Conservation (phyloP, 2,113 vertebrate genomes). For the Corythoichthys haematopterus region DNA sequence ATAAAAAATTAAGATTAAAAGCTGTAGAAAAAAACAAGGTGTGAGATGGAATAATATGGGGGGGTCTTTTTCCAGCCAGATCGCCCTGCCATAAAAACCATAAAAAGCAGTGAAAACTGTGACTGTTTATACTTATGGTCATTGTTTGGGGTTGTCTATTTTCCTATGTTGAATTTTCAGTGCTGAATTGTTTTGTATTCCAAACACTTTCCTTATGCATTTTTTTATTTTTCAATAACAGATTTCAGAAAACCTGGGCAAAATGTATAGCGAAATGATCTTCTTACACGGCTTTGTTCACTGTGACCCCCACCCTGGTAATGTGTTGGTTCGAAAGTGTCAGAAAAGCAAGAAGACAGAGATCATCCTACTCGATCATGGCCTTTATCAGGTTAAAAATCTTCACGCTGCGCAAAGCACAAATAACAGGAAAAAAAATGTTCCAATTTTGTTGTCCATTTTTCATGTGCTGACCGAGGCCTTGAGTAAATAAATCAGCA, state of each 20-base stretch:
- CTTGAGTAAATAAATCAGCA: conserved; percentile 33
- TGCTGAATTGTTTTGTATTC: background rate
- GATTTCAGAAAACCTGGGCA: conserved; percentile 88
- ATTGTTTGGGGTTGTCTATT: background rate
- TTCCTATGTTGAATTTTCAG: background rate
- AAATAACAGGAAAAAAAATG: conserved; percentile 33
- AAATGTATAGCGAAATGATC: conserved; percentile 97
- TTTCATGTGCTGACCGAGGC: conserved; percentile 52
- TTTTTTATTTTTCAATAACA: conserved; percentile 42
- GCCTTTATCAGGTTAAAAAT: conserved; percentile 88
- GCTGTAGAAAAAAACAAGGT: too few species aligned
- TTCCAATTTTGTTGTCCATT: conserved; percentile 58
- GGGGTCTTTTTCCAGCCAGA: too few species aligned
- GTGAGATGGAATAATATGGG: too few species aligned
- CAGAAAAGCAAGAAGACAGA: conserved; percentile 74
- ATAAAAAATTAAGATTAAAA: too few species aligned
- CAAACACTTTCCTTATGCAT: background rate
- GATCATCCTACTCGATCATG: conserved; percentile 90
- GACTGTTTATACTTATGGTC: too few species aligned
- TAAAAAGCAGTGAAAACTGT: background rate
- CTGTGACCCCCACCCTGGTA: conserved; percentile 95
- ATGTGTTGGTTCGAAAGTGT: conserved; percentile 84
- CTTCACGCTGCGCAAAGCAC: conserved; percentile 19
- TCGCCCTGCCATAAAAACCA: too few species aligned
- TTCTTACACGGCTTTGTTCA: conserved; percentile 96